These are phyloP conservation scores for Leptopilina myrica DNA, from an alignment of 2,888 invertebrate species.

Conservation along the genomic window DNA sequence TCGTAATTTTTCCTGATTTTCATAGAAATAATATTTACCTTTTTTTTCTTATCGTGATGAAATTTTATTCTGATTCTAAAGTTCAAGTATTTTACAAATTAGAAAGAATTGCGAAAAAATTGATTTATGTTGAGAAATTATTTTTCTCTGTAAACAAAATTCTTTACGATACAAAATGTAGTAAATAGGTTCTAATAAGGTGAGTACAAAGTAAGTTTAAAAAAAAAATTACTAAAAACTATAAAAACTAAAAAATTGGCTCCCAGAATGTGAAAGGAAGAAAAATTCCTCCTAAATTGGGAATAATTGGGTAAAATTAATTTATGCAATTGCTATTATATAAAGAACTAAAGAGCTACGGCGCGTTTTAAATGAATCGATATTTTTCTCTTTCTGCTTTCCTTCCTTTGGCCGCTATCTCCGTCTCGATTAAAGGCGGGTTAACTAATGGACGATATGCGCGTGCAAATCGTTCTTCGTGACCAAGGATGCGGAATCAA, in stretches of 20 bases:
- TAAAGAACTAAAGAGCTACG: neutral
- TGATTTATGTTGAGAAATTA: too few species aligned
- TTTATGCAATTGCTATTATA: constrained; percentile 20
- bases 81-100: too few species aligned
- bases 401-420: constrained; percentile 1
- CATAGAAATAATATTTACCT: too few species aligned
- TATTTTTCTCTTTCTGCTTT: constrained; percentile 22
- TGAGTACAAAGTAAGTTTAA: too few species aligned
- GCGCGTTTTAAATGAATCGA: constrained; percentile 25
- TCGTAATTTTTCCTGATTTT: too few species aligned
- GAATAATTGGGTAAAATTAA: constrained; percentile 30
- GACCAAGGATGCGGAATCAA: constrained; percentile 38
- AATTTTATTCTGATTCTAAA: too few species aligned
- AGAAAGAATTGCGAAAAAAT: too few species aligned
- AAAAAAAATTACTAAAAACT: too few species aligned
- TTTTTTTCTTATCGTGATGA: too few species aligned
- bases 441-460: constrained; percentile 38
- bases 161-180: too few species aligned
- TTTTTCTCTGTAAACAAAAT: too few species aligned
- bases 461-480: constrained; percentile 40
- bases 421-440: constrained; percentile 29
- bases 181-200: too few species aligned
- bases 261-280: neutral
- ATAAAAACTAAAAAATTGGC: neutral
- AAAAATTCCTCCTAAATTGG: neutral